These are phyloP conservation scores for Nannoperca australis DNA, from an alignment of 2,797 vertebrate genomes.

Conservation along the genomic window DNA sequence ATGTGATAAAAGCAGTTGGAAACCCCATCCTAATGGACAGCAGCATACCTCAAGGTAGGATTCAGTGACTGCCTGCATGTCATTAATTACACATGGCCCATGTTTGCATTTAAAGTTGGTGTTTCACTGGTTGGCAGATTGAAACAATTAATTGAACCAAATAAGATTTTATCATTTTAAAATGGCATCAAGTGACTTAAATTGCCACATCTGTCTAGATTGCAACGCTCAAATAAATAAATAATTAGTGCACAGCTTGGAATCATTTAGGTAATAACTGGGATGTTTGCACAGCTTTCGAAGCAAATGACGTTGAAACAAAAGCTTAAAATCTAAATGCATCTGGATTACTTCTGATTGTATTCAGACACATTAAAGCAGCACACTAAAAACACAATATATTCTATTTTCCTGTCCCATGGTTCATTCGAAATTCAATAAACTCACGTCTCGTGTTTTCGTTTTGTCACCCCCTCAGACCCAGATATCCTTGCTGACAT, in stretches of 20 bases:
- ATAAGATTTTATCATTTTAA: background rate
- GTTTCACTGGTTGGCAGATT: background rate
- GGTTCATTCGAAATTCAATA: background rate
- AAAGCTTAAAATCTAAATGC: background rate
- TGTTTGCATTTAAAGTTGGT: background rate
- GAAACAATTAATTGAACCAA: background rate
- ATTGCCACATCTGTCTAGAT: background rate
- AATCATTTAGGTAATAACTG: background rate
- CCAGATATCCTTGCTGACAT: constrained; percentile 86
- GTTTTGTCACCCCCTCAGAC: constrained; percentile 77
- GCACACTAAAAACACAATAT: background rate
- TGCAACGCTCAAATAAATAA: background rate
- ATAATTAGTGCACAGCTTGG: background rate
- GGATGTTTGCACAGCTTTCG: background rate
- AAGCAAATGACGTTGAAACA: constrained; percentile 8
- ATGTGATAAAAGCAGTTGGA: constrained; percentile 86
- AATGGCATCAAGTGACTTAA: background rate
- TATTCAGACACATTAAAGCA: background rate
- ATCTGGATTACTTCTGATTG: background rate
- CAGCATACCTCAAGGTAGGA: constrained; percentile 87
- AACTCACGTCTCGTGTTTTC: background rate
- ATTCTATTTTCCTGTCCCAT: background rate
- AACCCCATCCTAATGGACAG: constrained; percentile 92
- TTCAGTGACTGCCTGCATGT: too few relatives aligned
- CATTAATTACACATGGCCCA: background rate